Evolutionary conservation across 2,113 vertebrate species (phyloP), one percentile per base, ranked within the genome.

Genomic region (Haemorhous mexicanus): DNA sequence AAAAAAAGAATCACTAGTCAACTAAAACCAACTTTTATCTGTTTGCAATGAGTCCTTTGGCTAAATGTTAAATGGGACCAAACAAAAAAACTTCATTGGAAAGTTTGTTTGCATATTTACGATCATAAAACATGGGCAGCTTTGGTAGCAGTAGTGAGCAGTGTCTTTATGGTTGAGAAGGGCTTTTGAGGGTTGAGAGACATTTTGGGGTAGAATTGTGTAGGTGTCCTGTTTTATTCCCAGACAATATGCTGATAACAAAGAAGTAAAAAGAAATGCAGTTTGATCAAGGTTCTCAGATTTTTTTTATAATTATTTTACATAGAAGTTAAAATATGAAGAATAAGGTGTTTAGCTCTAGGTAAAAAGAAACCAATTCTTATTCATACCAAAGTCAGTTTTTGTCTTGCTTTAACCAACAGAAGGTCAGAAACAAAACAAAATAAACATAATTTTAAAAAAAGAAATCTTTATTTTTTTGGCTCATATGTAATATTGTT

Each of bases 381-480:
- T 85, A 55, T 81, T 88, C 81, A 5, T 44, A 69, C 20, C 14
- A 23, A 89, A 78, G 21, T 41, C 18, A 79, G n/a, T 75, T 89
- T 97, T 93, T 69, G 84, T 87, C 37, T 87, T 76, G 35, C 27
- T 70, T 90, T 92, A 67, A 72, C 27, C 59, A 97, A 77, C 47
- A 94, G 92, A 88, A 95, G 64, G 64, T 94, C 96, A 97, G 93
- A 97, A 79, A 96, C 96, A 98, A 96, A 97, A 79, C 94, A 97
- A 98, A 95, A 92, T 82, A 98, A 97, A 97, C 98, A 98, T 94
- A 98, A 98, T 98, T 32, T 1, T 4, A 26, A 98, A 98, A 98
- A 98, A 98, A 96, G 97, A 98, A 97, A 97, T 98, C 97, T 99
- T 99, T 99, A 99, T 99, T 99, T 98, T 98, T 98, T 98, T 98